phyloP scores from a whole-genome alignment of 2,888 invertebrate genomes.

The Bugulina stolonifera region DNA sequence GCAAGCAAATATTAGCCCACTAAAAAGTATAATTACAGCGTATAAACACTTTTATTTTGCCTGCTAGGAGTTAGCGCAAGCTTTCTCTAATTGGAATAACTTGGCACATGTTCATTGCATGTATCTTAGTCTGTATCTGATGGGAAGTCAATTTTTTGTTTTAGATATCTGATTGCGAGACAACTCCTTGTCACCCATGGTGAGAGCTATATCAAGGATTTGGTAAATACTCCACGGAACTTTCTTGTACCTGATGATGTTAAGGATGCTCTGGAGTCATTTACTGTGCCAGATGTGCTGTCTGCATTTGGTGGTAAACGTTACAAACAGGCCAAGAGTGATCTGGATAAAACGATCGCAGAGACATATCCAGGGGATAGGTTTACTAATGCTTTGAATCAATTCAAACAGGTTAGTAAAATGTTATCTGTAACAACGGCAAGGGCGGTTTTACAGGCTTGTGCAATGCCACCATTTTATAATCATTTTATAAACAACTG shows the following conservation, averaged over 20 bases:
- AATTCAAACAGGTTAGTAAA: conserved; percentile 22
- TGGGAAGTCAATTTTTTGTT: no score
- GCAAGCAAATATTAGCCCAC: no score
- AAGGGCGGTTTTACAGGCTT: no score
- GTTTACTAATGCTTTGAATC: neutral
- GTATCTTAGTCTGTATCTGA: no score
- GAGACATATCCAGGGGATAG: neutral
- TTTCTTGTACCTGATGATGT: conserved; percentile 19
- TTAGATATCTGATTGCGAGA: neutral
- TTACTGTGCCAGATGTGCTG: conserved; percentile 8
- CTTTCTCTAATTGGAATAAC: no score
- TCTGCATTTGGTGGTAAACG: neutral
- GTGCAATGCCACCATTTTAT: no score
- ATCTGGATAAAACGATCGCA: neutral
- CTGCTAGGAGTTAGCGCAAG: no score
- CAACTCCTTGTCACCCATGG: conserved; percentile 4
- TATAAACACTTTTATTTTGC: no score
- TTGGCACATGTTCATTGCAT: no score
- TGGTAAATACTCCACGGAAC: neutral
- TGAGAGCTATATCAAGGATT: neutral
- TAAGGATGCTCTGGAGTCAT: conserved; percentile 1
- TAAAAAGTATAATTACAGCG: no score
- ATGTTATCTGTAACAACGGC: no score
- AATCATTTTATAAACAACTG: no score
- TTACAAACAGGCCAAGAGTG: neutral